phyloP scores from a whole-genome alignment of 2,113 vertebrate species.

The Macheiramphus alcinus region DNA sequence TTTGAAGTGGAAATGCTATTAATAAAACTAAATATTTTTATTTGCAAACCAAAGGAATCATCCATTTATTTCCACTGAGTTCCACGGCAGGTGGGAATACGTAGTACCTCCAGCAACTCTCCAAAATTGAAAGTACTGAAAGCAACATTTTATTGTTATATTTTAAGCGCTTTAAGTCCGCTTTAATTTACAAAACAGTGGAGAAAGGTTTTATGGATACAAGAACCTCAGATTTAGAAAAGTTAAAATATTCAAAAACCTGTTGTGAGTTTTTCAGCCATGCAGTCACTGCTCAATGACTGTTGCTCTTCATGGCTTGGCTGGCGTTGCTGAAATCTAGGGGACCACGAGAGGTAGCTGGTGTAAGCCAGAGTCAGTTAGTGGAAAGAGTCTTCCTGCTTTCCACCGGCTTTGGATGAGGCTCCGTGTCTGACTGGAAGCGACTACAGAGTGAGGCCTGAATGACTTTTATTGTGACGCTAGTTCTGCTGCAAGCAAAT shows the following conservation, averaged over 20 bases:
- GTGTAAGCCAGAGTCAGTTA: not conserved
- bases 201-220: not conserved
- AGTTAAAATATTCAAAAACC: not conserved
- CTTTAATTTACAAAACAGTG: not conserved
- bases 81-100: not conserved
- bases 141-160: not conserved
- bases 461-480: not conserved
- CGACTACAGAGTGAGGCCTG: not conserved
- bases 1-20: not conserved
- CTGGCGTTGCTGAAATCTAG: not conserved
- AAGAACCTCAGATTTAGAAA: not conserved
- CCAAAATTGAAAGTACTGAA: not conserved
- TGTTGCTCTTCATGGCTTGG: not conserved
- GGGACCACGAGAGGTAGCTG: rapidly evolving
- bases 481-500: not conserved
- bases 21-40: not conserved
- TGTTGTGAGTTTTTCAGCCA: not conserved
- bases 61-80: not conserved
- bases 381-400: not conserved
- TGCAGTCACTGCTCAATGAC: not conserved
- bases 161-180: not conserved
- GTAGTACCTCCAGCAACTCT: not conserved
- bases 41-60: not conserved
- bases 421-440: not conserved
- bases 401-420: not conserved